A percentile compares a stretch with the other conserved stretches of the same genome.
phyloP scores from a whole-genome alignment of 2,113 vertebrate genomes.

The Coregonus clupeaformis region DNA sequence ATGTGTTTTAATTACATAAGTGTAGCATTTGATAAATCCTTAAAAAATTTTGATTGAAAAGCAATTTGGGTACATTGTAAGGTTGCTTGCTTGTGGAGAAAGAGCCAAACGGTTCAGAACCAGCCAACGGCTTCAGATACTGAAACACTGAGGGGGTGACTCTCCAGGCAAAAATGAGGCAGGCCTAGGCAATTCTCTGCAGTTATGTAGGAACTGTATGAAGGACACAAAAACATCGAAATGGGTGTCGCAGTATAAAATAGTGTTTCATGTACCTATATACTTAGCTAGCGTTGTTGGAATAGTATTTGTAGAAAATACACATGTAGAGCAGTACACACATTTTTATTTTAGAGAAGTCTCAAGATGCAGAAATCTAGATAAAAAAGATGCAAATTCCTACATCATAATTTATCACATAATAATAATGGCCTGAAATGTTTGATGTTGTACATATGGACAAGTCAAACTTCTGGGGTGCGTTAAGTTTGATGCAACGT shows the following conservation, averaged over 20 bases:
- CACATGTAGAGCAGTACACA: too few relatives aligned
- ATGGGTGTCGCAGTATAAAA: slow-evolving; percentile 59
- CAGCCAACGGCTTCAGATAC: slow-evolving; percentile 93
- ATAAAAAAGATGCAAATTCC: too few relatives aligned
- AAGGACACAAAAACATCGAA: slow-evolving; percentile 60
- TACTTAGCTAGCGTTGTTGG: background rate
- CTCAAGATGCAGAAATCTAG: too few relatives aligned
- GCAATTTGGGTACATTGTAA: slow-evolving; percentile 85
- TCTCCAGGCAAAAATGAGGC: slow-evolving; percentile 87
- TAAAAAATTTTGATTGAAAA: slow-evolving; percentile 65
- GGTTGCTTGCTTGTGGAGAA: slow-evolving; percentile 87
- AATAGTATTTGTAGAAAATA: background rate
- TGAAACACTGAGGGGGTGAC: slow-evolving; percentile 83
- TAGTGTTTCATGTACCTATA: background rate
- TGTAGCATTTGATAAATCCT: slow-evolving; percentile 54
- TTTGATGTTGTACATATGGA: too few relatives aligned
- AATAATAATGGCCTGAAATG: too few relatives aligned
- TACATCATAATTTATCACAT: too few relatives aligned
- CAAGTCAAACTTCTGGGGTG: too few relatives aligned
- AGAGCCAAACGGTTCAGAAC: slow-evolving; percentile 90
- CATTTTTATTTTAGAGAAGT: too few relatives aligned
- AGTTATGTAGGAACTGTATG: slow-evolving; percentile 57
- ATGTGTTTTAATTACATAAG: slow-evolving; percentile 54
- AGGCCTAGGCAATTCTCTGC: slow-evolving; percentile 63
- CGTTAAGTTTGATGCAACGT: too few relatives aligned